These are phyloP conservation scores for Piscicola geometra DNA, from an alignment of 2,888 invertebrate species.

Conservation along the genomic window DNA sequence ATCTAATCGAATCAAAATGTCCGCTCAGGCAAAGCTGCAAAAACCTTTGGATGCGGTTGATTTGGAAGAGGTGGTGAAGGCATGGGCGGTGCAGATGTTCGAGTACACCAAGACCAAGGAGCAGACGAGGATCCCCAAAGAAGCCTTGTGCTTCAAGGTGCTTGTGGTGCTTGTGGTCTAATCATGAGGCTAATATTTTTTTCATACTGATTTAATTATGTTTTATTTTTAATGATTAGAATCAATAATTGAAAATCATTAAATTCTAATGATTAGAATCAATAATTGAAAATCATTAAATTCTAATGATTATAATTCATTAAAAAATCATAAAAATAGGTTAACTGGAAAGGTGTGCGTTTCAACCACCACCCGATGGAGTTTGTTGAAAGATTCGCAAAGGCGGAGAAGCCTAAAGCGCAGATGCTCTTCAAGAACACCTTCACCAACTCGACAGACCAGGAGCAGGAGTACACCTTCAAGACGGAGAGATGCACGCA, in stretches of 20 bases:
- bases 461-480: constrained; percentile 46
- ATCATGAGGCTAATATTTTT: neutral
- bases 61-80: constrained; percentile 52
- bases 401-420: constrained; percentile 44
- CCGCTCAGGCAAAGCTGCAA: neutral
- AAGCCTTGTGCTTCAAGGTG: constrained; percentile 45
- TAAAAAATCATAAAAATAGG: constrained; percentile 8
- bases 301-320: too few relatives aligned
- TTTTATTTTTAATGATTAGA: too few relatives aligned
- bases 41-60: constrained; percentile 49
- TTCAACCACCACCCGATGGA: constrained; percentile 48
- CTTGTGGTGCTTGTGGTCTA: neutral
- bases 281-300: too few relatives aligned
- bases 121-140: constrained; percentile 45
- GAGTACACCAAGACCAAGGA: constrained; percentile 51
- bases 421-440: constrained; percentile 45
- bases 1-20: neutral
- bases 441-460: constrained; percentile 45
- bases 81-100: constrained; percentile 55
- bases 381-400: constrained; percentile 40
- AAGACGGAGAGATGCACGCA: constrained; percentile 47
- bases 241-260: too few relatives aligned
- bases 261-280: too few relatives aligned
- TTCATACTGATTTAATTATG: neutral
- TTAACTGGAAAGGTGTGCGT: constrained; percentile 51